Evolutionary conservation across 2,888 invertebrate genomes (phyloP).

Genomic region (Caenorhabditis sinica): DNA sequence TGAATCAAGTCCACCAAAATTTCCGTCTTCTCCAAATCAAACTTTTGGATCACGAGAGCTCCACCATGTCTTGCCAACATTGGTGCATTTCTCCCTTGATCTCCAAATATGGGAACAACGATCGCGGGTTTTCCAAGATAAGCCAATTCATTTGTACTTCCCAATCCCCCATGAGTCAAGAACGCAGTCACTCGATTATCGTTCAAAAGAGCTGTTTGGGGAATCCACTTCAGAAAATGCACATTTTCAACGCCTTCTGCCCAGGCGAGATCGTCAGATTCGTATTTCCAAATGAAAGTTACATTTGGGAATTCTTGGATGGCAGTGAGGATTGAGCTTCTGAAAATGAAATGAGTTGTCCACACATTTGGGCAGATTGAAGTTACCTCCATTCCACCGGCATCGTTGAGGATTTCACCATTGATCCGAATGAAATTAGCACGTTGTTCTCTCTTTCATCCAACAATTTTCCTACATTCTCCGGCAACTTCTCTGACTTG

Average conservation of each 20-base stretch:
- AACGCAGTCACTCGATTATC: slow-evolving; percentile 54
- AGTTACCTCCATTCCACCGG: slow-evolving; percentile 48
- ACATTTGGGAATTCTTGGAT: slow-evolving; percentile 47
- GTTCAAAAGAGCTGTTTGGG: slow-evolving; percentile 57
- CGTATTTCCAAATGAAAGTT: slow-evolving; percentile 69
- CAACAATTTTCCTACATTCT: slow-evolving; percentile 9
- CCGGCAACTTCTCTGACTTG: slow-evolving; percentile 18
- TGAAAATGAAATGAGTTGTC: slow-evolving; percentile 17
- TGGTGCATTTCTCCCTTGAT: slow-evolving; percentile 54
- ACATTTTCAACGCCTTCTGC: slow-evolving; percentile 49
- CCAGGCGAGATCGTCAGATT: slow-evolving; percentile 44
- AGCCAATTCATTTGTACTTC: slow-evolving; percentile 66
- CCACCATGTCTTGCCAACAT: slow-evolving; percentile 62
- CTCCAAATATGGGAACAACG: slow-evolving; percentile 52
- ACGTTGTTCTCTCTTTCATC: slow-evolving; percentile 11
- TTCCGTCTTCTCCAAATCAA: slow-evolving; percentile 32
- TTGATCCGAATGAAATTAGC: slow-evolving; percentile 61
- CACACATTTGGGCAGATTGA: not conserved
- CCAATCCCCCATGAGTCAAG: slow-evolving; percentile 65
- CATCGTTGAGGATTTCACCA: slow-evolving; percentile 46
- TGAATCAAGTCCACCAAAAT: slow-evolving; percentile 9
- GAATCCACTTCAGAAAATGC: slow-evolving; percentile 59
- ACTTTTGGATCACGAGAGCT: slow-evolving; percentile 41
- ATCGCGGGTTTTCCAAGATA: slow-evolving; percentile 60
- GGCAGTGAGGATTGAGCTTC: slow-evolving; percentile 21